A percentile compares a stretch with the other conserved stretches of the same genome.
Conservation (phyloP, 2,888 invertebrate species). For the Thyatira batis region DNA sequence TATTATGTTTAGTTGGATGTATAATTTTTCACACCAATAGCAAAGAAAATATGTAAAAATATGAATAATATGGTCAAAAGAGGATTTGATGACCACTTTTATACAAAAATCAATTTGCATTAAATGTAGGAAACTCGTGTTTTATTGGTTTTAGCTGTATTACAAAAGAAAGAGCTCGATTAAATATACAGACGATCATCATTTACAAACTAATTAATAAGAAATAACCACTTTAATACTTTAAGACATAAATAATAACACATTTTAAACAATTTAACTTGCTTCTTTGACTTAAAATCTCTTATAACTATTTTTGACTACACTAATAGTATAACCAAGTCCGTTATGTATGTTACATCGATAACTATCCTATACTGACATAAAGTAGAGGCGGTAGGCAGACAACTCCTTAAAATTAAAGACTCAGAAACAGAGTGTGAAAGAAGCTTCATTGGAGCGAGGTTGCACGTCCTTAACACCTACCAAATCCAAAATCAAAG, state of each 20-base stretch:
- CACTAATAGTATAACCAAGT: constrained; percentile 81
- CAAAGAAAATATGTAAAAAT: too few relatives aligned
- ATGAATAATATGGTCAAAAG: neutral
- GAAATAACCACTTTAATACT: constrained; percentile 83
- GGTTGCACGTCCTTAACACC: constrained; percentile 11
- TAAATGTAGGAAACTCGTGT: constrained; percentile 25
- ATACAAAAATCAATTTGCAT: too few relatives aligned
- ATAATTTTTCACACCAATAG: neutral
- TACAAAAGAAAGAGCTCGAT: constrained; percentile 58
- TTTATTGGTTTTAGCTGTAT: constrained; percentile 70
- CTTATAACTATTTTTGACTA: constrained; percentile 78
- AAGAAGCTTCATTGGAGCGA: constrained; percentile 30
- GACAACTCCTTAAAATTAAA: constrained; percentile 76
- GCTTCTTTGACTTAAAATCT: constrained; percentile 82
- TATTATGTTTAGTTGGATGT: too few relatives aligned
- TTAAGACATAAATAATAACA: constrained; percentile 83
- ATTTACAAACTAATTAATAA: constrained; percentile 82
- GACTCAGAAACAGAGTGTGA: constrained; percentile 77
- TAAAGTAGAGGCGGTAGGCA: constrained; percentile 82
- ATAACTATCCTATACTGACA: constrained; percentile 78
- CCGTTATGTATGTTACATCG: constrained; percentile 76
- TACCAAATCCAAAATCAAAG: constrained; percentile 23
- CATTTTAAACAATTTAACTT: constrained; percentile 83
- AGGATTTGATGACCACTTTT: neutral
- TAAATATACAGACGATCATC: constrained; percentile 72